Percentiles rank a stretch among this genome's conserved stretches.
Evolutionary conservation across 2,797 vertebrate genomes (phyloP).

Genomic region (Mus minutoides): DNA sequence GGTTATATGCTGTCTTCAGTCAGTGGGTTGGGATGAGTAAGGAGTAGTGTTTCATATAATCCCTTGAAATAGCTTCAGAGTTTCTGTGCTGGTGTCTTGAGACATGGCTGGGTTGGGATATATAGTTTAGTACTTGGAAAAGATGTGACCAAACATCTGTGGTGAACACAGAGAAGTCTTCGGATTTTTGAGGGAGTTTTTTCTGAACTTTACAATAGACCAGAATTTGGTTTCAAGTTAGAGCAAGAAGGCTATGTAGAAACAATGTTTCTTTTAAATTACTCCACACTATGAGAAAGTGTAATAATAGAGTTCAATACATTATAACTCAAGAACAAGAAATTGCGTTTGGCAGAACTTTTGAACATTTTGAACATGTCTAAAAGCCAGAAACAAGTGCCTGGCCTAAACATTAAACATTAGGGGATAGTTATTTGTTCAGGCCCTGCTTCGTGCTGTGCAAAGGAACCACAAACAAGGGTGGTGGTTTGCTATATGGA

Average conservation of each 20-base stretch:
- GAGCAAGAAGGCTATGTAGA: slow-evolving; percentile 72
- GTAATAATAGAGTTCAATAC: slow-evolving; percentile 78
- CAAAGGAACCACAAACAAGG: slow-evolving; percentile 78
- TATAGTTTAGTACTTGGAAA: slow-evolving; percentile 40
- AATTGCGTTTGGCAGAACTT: slow-evolving; percentile 75
- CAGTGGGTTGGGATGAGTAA: neutral
- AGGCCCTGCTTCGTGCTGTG: slow-evolving; percentile 45
- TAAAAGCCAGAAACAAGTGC: slow-evolving; percentile 78
- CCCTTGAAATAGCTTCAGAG: slow-evolving; percentile 38
- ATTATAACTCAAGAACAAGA: slow-evolving; percentile 78
- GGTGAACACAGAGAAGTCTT: slow-evolving; percentile 62
- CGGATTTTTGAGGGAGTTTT: slow-evolving; percentile 70
- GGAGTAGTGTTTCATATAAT: slow-evolving; percentile 26
- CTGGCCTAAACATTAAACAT: slow-evolving; percentile 82
- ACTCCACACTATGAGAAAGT: slow-evolving; percentile 75
- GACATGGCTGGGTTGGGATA: slow-evolving; percentile 22
- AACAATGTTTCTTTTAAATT: slow-evolving; percentile 82
- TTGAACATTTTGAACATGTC: slow-evolving; percentile 74
- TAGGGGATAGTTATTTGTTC: slow-evolving; percentile 74
- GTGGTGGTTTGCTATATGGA: slow-evolving; percentile 69
- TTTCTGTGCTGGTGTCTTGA: neutral
- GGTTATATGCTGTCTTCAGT: neutral
- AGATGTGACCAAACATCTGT: slow-evolving; percentile 50
- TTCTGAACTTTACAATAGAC: slow-evolving; percentile 79
- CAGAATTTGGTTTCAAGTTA: slow-evolving; percentile 78